Base-by-base conservation (phyloP, 1,140 invertebrate species). In the Pogonognathellus flavescens region DNA sequence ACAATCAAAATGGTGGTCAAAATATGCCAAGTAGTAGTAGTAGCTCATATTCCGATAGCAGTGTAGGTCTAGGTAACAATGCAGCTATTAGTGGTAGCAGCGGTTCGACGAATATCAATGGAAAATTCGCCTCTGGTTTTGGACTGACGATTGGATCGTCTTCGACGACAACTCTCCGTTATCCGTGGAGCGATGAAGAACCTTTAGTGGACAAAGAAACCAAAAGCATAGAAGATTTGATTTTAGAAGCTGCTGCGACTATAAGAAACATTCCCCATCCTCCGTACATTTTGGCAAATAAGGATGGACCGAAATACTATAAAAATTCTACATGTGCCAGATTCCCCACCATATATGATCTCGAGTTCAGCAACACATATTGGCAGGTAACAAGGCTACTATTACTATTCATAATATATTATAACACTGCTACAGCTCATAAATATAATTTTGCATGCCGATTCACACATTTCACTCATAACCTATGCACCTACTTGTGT, bases 321-420 rank as follows among this genome's bases (percentile, higher is more conserved):
- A 94, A 94, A 84, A 95, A 95, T 89, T 93, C 93, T 83, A 94
- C 93, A 80, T 97, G 95, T 90, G 94, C 94, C 84, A 92, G 92
- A 86, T 97, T 96, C 89, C 96, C 97, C 0, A 95, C 93, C 70
- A 94, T 97, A 72, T 96, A 95, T 89, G 96, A 97, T 87, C 91
- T 98, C 81, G 94, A 97, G 90, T 97, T 96, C 92, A 97, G 97
- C 90, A 97, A 98, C 90, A 93, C 96, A 9, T 97, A 97, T 90
- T 97, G 96, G 96, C 90, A 91, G 87, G 86, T 88, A 1, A 66
- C 20, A 41, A 13, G 3, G 22, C 62, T 41, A 41, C 31, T 41
- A 41, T 41, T 41, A 41, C 31, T 41, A 41, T 3, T 41, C 31
- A 3, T 41, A 41, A 41, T 6, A 41, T 41, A 41, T 41, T 41